These are phyloP conservation scores for Ovis canadensis DNA, from an alignment of 2,113 vertebrate species.

Conservation along the genomic window DNA sequence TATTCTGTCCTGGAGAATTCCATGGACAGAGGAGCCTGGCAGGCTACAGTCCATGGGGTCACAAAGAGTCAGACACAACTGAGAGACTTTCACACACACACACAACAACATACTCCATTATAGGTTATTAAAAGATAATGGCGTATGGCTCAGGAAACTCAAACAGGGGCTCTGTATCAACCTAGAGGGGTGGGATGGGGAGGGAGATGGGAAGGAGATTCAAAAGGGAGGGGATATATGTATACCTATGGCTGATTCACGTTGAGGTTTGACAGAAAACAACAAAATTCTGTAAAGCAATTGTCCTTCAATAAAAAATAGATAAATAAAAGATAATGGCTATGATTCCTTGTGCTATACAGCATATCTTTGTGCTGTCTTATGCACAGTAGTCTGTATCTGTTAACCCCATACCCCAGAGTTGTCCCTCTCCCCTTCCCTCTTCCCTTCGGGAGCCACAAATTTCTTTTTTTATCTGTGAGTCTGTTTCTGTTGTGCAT, in stretches of 20 bases:
- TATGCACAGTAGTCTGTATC: neutral
- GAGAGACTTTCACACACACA: neutral
- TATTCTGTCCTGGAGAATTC: neutral
- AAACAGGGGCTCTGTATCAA: neutral
- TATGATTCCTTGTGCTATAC: neutral
- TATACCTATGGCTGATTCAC: neutral
- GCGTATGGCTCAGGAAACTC: neutral
- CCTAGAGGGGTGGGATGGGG: neutral
- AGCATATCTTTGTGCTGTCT: neutral
- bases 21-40: neutral
- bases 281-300: neutral
- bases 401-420: neutral
- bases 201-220: neutral
- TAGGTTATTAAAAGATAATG: neutral
- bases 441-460: neutral
- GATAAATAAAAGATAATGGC: neutral
- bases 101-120: neutral
- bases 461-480: neutral
- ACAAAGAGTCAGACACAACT: neutral
- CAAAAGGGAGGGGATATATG: neutral
- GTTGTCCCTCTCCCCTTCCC: neutral
- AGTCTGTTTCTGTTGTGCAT: neutral
- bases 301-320: neutral
- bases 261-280: neutral
- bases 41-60: neutral